Base-by-base conservation (phyloP, 2,888 invertebrate species). In the Luperina testacea region DNA sequence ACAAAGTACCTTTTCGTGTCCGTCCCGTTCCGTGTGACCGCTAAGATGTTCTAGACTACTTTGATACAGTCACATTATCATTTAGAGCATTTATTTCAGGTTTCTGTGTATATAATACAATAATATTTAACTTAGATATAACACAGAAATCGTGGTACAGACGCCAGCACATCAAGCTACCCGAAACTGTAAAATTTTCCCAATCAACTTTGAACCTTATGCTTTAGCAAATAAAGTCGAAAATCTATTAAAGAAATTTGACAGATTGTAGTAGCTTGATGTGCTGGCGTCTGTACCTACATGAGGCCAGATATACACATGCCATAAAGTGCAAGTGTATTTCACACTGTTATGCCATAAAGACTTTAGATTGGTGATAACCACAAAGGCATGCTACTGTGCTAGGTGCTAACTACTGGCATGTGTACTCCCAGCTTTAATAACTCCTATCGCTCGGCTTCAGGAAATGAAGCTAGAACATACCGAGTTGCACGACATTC, bases 401-500 rank as follows among this genome's bases (percentile, higher is more conserved):
- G 17, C 24, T 4, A 71, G 7, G 7, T 51, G 17, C 24, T 4
- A 71, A 11, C 9, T 38, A n/a, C 38, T 38, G 7, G 63, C 7
- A 20, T 11, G 13, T 38, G 13, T 42, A n/a, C 6, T 63, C 48
- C 20, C 8, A 48, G 32, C 15, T 51, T 51, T 70, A 32, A 32
- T 70, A 69, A 38, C 6, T 77, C 20, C n/a, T 48, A 57, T 57
- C 65, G n/a, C 11, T 79, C 15, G 45, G 11, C 32, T 64, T 20
- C 85, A 67, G 85, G 85, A 82, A 82, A 82, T 77, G 17, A 82
- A 77, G 32, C 15, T 65, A 27, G 20, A 73, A 72, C 69, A 76
- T 70, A 63, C 27, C 48, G 57, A 69, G 53, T n/a, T 17, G 45
- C 42, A 20, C n/a, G 20, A 38, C 68, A 76, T 57, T 78, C 51